Percentiles rank a stretch among this genome's conserved stretches.
These are phyloP conservation scores for Proisotoma minuta DNA, from an alignment of 2,888 invertebrate species.

Conservation along the genomic window DNA sequence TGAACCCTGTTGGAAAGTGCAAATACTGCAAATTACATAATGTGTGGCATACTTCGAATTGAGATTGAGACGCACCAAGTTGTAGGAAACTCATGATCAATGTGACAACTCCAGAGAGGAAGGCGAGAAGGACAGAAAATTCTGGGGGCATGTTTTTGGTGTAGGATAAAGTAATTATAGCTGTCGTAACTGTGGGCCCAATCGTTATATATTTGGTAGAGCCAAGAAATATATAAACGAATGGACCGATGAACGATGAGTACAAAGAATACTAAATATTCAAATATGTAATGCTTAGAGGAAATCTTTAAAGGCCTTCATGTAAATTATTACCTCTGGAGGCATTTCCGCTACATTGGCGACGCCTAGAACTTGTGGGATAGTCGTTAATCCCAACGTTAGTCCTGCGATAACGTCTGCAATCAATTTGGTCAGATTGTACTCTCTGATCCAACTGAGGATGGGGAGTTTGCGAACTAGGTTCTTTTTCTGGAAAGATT, in stretches of 20 bases:
- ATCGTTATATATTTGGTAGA: conserved; percentile 54
- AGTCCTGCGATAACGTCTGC: conserved; percentile 54
- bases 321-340: too few species aligned
- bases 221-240: conserved; percentile 55
- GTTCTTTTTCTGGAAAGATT: conserved; percentile 24
- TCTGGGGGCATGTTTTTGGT: conserved; percentile 62
- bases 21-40: too few species aligned
- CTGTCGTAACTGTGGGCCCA: conserved; percentile 3
- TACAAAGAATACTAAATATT: conserved; percentile 54
- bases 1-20: conserved; percentile 61
- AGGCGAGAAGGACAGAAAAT: conserved; percentile 75
- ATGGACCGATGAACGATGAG: conserved; percentile 55
- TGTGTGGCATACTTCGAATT: too few species aligned
- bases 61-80: neutral
- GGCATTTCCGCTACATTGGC: conserved; percentile 53
- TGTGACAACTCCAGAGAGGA: conserved; percentile 74
- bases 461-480: conserved; percentile 39
- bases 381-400: conserved; percentile 54
- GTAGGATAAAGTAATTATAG: conserved; percentile 74
- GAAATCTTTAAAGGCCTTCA: too few species aligned
- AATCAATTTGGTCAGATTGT: conserved; percentile 50
- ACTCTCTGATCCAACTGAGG: conserved; percentile 48
- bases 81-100: conserved; percentile 66
- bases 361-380: conserved; percentile 55
- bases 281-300: too few species aligned